phyloP scores from a whole-genome alignment of 2,113 vertebrate genomes.

The Tachysurus fulvidraco region DNA sequence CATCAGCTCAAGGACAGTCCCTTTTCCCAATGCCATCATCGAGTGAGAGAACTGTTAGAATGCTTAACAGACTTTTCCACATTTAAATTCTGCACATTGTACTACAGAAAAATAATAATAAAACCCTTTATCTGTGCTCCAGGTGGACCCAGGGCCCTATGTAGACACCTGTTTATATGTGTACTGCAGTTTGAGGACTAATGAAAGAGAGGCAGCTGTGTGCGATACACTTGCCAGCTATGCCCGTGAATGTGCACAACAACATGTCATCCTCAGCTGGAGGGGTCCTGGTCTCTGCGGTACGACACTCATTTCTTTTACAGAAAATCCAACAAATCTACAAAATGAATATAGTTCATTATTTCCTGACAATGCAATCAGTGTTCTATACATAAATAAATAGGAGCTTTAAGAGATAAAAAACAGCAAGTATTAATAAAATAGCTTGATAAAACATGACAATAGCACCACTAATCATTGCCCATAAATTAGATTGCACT shows the following conservation, averaged over 20 bases:
- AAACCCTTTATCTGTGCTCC: constrained; percentile 26
- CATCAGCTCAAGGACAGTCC: constrained; percentile 72
- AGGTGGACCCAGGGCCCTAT: constrained; percentile 81
- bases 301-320: constrained; percentile 54
- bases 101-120: not conserved
- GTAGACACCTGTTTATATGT: constrained; percentile 79
- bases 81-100: not conserved
- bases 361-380: not conserved
- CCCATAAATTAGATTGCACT: not conserved
- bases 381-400: not conserved
- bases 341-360: not conserved
- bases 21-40: constrained; percentile 78
- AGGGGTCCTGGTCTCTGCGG: constrained; percentile 78
- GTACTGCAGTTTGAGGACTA: constrained; percentile 65
- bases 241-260: constrained; percentile 78
- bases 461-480: not conserved
- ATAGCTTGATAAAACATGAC: not conserved
- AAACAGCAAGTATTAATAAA: not conserved
- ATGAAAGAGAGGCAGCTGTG: constrained; percentile 49
- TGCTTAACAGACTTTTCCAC: not conserved
- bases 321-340: not conserved
- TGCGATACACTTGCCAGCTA: constrained; percentile 83
- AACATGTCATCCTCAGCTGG: constrained; percentile 73
- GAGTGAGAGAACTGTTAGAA: constrained; percentile 68
- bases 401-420: not conserved